Evolutionary conservation across 30 jellyfish, hydroid and myxozoan species (phyloP).

Genomic region (Catostylus mosaicus): DNA sequence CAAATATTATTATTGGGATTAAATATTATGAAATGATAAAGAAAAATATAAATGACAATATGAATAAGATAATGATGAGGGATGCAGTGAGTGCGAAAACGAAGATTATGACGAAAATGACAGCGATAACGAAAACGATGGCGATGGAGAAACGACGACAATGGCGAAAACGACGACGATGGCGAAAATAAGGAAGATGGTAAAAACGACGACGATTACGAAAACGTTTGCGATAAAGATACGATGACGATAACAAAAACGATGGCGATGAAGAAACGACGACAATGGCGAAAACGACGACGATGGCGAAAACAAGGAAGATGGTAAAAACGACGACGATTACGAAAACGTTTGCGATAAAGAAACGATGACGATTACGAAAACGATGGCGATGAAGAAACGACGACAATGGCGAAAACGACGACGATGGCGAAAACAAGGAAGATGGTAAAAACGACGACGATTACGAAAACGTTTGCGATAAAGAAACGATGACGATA

Average conservation of each 20-base stretch:
- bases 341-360: neutral
- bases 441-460: neutral
- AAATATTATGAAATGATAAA: neutral
- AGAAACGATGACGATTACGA: neutral
- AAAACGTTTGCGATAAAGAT: neutral
- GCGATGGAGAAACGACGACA: neutral
- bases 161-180: neutral
- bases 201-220: neutral
- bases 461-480: neutral
- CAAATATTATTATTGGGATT: neutral
- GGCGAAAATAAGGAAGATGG: neutral
- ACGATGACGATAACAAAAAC: neutral
- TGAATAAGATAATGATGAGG: neutral
- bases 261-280: neutral
- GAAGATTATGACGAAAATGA: neutral
- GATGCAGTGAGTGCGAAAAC: neutral
- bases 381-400: neutral
- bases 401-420: neutral
- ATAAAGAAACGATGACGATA: neutral
- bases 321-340: neutral
- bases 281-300: neutral
- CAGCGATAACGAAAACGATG: neutral
- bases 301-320: neutral
- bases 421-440: neutral
- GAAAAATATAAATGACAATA: neutral